A percentile compares a stretch with the other conserved stretches of the same genome.
Conservation (phyloP, 1,140 invertebrate species). For the Tetramorium alpestre region DNA sequence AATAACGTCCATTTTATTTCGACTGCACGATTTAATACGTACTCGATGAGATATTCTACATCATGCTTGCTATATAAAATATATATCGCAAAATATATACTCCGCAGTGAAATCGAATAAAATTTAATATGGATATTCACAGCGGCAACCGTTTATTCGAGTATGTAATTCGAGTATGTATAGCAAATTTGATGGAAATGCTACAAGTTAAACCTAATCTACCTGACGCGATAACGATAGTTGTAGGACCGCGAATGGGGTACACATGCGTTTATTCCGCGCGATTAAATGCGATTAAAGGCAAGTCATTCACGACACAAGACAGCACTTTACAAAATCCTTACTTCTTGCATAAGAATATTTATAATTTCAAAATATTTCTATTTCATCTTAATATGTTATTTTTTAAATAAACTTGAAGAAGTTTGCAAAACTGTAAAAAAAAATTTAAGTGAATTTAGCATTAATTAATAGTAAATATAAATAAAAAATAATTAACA, state of each 20-base stretch:
- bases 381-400: not conserved
- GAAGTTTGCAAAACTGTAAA: not conserved
- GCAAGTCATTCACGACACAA: not conserved
- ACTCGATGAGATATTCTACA: not conserved
- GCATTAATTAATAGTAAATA: not conserved
- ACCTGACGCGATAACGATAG: slow-evolving; percentile 5
- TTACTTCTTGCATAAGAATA: not conserved
- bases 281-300: not conserved
- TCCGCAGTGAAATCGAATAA: not conserved
- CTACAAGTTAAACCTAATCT: slow-evolving; percentile 19
- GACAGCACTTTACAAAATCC: not conserved
- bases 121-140: not conserved
- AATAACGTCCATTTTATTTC: not conserved
- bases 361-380: not conserved
- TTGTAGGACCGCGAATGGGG: not conserved
- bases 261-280: not conserved
- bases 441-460: not conserved
- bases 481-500: not conserved
- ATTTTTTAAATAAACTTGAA: not conserved
- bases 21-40: not conserved
- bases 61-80: not conserved
- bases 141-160: slow-evolving; percentile 28
- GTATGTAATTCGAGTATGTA: slow-evolving; percentile 6
- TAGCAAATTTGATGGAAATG: not conserved
- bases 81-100: not conserved